Percentiles rank a stretch among this genome's conserved stretches.
These are phyloP conservation scores for Eulemur macaco DNA, from an alignment of 2,113 vertebrate genomes.

Conservation along the genomic window DNA sequence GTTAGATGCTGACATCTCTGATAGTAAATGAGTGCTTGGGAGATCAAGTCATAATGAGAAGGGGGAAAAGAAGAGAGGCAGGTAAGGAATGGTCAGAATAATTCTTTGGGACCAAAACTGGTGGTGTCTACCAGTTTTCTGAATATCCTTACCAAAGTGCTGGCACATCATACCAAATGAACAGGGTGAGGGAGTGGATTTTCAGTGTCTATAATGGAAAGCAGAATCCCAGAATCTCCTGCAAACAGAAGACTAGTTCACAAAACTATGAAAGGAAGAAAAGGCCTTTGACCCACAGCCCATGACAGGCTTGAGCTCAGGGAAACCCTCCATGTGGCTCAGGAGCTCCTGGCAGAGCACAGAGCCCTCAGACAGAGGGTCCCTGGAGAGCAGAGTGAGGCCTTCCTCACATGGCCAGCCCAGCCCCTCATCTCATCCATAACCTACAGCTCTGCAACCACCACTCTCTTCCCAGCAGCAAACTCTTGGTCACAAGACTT, in stretches of 20 bases:
- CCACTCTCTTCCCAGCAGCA: background rate
- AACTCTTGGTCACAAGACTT: background rate
- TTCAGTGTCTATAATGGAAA: background rate
- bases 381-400: background rate
- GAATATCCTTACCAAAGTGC: background rate
- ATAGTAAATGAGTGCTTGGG: background rate
- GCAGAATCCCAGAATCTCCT: background rate
- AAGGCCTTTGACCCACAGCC: background rate
- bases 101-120: background rate
- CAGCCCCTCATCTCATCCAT: background rate
- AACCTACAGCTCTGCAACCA: background rate
- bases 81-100: background rate
- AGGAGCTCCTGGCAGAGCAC: background rate
- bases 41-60: background rate
- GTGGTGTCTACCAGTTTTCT: background rate
- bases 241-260: background rate
- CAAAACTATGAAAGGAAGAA: background rate
- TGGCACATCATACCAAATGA: background rate
- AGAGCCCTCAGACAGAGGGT: background rate
- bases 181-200: background rate
- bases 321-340: background rate
- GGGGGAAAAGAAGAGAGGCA: background rate
- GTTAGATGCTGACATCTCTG: background rate
- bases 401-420: background rate
- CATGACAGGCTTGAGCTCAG: background rate